These are phyloP conservation scores for Bos indicus DNA, from an alignment of 2,113 vertebrate species.

Conservation along the genomic window DNA sequence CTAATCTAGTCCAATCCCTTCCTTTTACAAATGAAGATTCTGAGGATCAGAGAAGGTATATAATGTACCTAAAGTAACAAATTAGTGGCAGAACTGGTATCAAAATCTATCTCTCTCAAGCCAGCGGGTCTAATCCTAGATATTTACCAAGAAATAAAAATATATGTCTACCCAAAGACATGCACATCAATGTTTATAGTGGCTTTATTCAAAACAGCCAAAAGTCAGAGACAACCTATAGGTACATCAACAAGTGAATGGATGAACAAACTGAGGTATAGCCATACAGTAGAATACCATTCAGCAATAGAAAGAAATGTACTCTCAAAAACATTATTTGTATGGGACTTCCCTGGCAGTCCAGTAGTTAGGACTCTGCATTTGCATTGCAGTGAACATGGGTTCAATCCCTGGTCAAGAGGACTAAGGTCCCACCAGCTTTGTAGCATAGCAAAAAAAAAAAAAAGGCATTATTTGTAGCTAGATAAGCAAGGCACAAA, in stretches of 20 bases:
- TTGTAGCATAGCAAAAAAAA: no score
- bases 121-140: neutral
- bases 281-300: neutral
- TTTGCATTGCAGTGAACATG: neutral
- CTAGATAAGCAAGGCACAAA: neutral
- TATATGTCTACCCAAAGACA: neutral
- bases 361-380: neutral
- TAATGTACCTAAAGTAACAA: conserved; percentile 19
- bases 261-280: neutral
- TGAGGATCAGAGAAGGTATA: neutral
- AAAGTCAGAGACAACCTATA: neutral
- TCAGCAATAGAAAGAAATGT: neutral
- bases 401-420: neutral
- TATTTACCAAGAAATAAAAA: neutral
- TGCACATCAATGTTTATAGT: neutral
- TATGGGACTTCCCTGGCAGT: neutral
- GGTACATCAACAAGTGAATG: neutral
- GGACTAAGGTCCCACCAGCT: neutral
- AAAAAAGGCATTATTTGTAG: neutral
- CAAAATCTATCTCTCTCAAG: neutral
- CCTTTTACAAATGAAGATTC: neutral
- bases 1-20: neutral
- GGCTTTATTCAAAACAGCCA: neutral
- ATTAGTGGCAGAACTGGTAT: neutral
- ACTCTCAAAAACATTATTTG: neutral